phyloP scores from a whole-genome alignment of 2,888 invertebrate species.

The Epinotia bilunana region DNA sequence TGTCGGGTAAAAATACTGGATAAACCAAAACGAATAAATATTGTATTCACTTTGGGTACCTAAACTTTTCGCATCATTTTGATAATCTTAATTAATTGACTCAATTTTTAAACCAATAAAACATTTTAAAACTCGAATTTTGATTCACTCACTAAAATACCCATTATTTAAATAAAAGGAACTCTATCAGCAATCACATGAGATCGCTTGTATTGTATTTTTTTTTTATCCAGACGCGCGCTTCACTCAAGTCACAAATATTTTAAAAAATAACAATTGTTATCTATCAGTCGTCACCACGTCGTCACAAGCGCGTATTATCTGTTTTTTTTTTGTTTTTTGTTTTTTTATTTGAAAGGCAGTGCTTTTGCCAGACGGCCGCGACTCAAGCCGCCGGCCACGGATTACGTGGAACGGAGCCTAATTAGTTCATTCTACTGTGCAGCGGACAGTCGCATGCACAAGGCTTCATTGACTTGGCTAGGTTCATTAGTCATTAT shows the following conservation, averaged over 20 bases:
- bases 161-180: background rate
- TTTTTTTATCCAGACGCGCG: background rate
- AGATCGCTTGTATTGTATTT: background rate
- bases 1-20: background rate
- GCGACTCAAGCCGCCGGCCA: slow-evolving; percentile 18
- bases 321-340: background rate
- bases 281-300: background rate
- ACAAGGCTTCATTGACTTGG: slow-evolving; percentile 24
- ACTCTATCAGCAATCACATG: background rate
- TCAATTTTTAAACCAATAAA: no score
- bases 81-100: background rate
- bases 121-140: background rate
- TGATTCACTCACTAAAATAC: background rate
- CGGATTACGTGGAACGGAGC: slow-evolving; percentile 51
- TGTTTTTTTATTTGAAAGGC: background rate
- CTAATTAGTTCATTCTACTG: slow-evolving; percentile 56
- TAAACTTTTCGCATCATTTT: background rate
- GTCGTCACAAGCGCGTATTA: background rate
- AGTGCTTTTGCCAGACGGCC: slow-evolving; percentile 1
- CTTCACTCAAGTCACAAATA: background rate
- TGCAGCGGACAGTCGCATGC: slow-evolving; percentile 49
- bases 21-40: background rate
- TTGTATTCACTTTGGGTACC: background rate
- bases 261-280: background rate
- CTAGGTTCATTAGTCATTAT: no score